Percentiles rank a stretch among this genome's conserved stretches.
Conservation (phyloP, 2,888 invertebrate genomes). For the Phaedon cochleariae region DNA sequence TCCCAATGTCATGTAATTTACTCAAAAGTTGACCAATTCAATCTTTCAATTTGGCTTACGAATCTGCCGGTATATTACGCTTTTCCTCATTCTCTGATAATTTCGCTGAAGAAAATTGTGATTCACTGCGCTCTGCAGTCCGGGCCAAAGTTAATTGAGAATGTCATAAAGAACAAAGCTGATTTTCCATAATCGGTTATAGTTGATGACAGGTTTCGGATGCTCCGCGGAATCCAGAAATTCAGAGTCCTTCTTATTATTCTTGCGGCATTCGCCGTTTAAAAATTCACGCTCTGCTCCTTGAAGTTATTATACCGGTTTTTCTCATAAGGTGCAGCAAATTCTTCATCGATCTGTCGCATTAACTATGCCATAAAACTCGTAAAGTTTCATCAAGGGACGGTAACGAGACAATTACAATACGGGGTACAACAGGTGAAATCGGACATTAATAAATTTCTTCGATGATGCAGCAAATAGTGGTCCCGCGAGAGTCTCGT, state of each 20-base stretch:
- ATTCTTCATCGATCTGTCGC: conserved; percentile 23
- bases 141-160: background rate
- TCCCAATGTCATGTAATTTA: too few species aligned
- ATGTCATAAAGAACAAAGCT: background rate
- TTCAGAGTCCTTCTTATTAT: background rate
- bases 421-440: conserved; percentile 23
- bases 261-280: background rate
- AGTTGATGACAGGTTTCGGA: background rate
- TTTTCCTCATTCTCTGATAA: background rate
- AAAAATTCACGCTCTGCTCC: conserved; percentile 3
- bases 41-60: too few species aligned
- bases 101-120: background rate
- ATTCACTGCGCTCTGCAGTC: background rate
- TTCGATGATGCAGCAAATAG: too few species aligned
- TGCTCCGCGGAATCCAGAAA: background rate
- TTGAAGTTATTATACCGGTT: conserved; percentile 19
- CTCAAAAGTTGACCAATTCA: too few species aligned
- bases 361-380: conserved; percentile 19
- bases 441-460: too few species aligned
- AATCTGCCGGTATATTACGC: too few species aligned
- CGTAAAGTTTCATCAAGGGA: conserved; percentile 18
- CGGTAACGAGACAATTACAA: conserved; percentile 25
- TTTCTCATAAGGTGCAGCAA: conserved; percentile 20
- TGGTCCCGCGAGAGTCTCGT: too few species aligned
- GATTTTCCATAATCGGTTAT: background rate